These are phyloP conservation scores for Oryzias melastigma DNA, from an alignment of 2,113 vertebrate species.

Conservation along the genomic window DNA sequence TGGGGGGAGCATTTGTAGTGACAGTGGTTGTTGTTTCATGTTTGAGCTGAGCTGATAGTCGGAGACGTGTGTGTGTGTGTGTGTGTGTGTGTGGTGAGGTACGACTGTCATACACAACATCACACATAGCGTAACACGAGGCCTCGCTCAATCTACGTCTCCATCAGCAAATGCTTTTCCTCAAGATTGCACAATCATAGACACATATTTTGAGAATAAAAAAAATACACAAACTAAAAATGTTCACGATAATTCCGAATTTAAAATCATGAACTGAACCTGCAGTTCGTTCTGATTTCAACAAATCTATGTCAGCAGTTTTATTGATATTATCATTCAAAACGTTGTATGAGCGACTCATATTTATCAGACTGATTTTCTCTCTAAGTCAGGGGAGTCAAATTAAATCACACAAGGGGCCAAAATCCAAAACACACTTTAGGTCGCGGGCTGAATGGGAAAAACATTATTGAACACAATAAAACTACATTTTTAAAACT, in stretches of 20 bases:
- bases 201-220: constrained; percentile 5
- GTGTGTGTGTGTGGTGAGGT: background rate
- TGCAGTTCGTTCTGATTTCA: too few species aligned
- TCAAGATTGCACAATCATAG: constrained; percentile 1
- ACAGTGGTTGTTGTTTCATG: constrained; percentile 64
- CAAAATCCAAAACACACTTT: too few species aligned
- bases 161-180: constrained; percentile 5
- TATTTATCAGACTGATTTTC: too few species aligned
- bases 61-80: constrained; percentile 12
- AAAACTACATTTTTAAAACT: too few species aligned
- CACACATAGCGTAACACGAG: constrained; percentile 12
- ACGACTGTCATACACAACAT: constrained; percentile 39
- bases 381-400: too few species aligned
- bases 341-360: too few species aligned
- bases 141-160: constrained; percentile 26
- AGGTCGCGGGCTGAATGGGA: too few species aligned
- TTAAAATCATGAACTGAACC: background rate
- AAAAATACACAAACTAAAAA: background rate
- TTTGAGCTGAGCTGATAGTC: constrained; percentile 57
- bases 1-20: constrained; percentile 48
- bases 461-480: too few species aligned
- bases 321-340: too few species aligned
- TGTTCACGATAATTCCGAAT: background rate
- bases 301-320: too few species aligned
- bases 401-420: too few species aligned